Base-by-base conservation (phyloP, 2,797 vertebrate genomes). In the Vespertilio murinus region DNA sequence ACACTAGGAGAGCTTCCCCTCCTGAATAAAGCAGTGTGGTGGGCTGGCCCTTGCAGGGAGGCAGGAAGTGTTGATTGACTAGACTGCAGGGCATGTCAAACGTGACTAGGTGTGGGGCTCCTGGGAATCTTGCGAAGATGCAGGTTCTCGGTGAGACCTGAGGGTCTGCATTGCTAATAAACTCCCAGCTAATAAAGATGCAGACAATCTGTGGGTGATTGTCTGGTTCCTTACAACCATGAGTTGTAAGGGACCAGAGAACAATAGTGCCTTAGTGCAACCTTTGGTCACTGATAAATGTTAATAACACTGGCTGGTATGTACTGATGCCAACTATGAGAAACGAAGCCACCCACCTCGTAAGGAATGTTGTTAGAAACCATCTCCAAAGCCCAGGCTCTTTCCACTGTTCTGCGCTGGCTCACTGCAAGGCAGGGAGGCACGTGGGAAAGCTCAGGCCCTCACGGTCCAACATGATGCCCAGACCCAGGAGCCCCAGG, bases 111-210 rank as follows among this genome's bases (percentile, higher is more conserved):
- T n/a, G 0, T 9, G 49, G 54, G 14, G 40, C 52, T 22, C 28
- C 65, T 13, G 12, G 23, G 16, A 47, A 40, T 33, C 56, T 79
- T 71, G 82, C 28, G 33, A 49, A 56, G 56, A 78, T 12, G 54
- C 7, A 54, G 56, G 25, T 20, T 92, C 70, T 38, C 8, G 30
- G 35, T 49, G 20, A 28, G 25, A 9, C 45, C n/a, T 35, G 45
- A 85, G 20, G 59, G 33, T 52, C 67, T 90, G 20, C 33, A 28
- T 94, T 88, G 84, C 77, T 91, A 73, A 78, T 45, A 85, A 80
- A 25, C 30, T 91, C 65, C 40, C 30, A 1, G 25, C 12, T 45
- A 40, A 67, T 28, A 25, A 11, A 49, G 59, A 88, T 75, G 40
- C 67, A 61, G 35, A 40, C 74, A 16, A 42, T 77, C 9, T 88